Evolutionary conservation across 2,113 vertebrate species (phyloP).

Genomic region (Ciconia stormi): DNA sequence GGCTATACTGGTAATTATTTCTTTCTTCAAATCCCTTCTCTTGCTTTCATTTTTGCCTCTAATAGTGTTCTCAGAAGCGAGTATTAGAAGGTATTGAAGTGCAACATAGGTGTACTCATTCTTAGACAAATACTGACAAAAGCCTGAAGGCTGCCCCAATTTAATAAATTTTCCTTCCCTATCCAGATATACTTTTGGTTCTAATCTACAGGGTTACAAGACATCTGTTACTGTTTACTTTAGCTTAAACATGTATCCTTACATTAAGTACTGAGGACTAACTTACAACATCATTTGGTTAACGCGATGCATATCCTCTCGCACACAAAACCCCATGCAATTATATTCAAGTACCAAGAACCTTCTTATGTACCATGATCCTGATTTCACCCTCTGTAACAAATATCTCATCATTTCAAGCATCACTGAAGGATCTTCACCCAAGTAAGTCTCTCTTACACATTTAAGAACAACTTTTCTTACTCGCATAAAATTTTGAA

Average conservation of each 20-base stretch:
- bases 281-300: not conserved
- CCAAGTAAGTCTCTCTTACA: not conserved
- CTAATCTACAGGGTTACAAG: not conserved
- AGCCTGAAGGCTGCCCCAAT: not conserved
- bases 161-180: not conserved
- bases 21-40: not conserved
- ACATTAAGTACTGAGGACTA: not conserved
- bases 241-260: not conserved
- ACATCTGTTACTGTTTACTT: not conserved
- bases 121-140: not conserved
- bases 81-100: not conserved
- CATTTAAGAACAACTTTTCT: not conserved
- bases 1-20: not conserved
- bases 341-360: not conserved
- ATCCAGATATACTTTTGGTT: not conserved
- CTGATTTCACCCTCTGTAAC: not conserved
- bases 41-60: not conserved
- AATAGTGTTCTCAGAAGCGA: not conserved
- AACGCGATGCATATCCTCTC: not conserved
- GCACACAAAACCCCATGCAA: not conserved
- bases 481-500: not conserved
- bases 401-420: not conserved
- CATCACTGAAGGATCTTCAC: not conserved
- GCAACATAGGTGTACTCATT: not conserved
- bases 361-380: not conserved